Conservation (phyloP, 2,113 vertebrate genomes). For the Zosterops borbonicus region DNA sequence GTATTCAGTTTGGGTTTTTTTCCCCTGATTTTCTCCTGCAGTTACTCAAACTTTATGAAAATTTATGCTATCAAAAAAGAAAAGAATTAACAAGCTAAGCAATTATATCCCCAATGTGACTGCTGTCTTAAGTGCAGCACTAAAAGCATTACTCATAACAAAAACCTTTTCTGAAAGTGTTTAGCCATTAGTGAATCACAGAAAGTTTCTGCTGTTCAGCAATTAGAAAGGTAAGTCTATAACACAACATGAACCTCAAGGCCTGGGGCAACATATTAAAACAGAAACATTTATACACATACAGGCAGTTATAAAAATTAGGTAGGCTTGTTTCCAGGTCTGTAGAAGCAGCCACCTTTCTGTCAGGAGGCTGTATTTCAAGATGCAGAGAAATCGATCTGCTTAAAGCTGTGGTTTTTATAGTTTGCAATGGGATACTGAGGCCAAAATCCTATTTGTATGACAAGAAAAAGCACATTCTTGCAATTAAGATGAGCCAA, state of each 20-base stretch:
- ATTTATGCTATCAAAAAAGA: background rate
- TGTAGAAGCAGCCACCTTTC: background rate
- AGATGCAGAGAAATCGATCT: background rate
- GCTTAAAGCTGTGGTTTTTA: background rate
- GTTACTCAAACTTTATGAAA: background rate
- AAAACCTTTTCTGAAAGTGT: background rate
- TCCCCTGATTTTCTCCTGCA: background rate
- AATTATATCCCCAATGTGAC: background rate
- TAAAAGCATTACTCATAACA: background rate
- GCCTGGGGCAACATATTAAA: background rate
- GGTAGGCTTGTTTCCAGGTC: background rate
- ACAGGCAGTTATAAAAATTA: background rate
- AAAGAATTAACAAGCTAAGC: background rate
- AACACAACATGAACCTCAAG: background rate
- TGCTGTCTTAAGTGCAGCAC: background rate
- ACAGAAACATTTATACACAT: background rate
- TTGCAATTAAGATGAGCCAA: background rate
- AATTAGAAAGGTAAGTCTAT: background rate
- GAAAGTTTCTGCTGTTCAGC: background rate
- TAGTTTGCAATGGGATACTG: background rate
- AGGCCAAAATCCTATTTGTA: background rate
- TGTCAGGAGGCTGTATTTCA: background rate
- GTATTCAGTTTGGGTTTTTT: background rate
- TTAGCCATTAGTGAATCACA: background rate
- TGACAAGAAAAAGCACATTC: background rate